Conservation (phyloP, 2,888 invertebrate species). For the Nymphalis c-album region DNA sequence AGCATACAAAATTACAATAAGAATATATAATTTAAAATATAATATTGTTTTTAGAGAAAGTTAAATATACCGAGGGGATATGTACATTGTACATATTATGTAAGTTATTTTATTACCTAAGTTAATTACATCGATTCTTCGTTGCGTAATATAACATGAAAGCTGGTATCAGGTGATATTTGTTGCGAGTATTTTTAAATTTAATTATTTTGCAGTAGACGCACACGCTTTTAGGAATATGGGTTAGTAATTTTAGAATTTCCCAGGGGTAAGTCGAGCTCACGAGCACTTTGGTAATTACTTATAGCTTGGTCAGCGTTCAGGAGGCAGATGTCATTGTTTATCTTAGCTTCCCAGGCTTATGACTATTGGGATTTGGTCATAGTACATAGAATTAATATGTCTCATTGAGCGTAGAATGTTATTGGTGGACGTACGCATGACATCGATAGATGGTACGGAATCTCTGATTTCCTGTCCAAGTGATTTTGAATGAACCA, state of each 20-base stretch:
- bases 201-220: conserved; percentile 29
- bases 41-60: not conserved
- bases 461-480: too few relatives aligned
- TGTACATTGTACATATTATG: too few relatives aligned
- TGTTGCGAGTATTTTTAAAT: conserved; percentile 25
- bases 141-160: not conserved
- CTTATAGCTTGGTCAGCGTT: conserved; percentile 35
- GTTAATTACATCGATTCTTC: not conserved
- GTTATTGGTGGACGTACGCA: not conserved
- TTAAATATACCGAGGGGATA: too few relatives aligned
- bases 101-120: not conserved
- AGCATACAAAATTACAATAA: not conserved
- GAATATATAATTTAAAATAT: not conserved
- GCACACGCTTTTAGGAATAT: conserved; percentile 34
- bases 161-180: conserved; percentile 11
- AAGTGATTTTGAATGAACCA: too few relatives aligned
- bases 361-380: conserved; percentile 26
- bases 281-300: conserved; percentile 37
- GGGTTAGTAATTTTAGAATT: conserved; percentile 37
- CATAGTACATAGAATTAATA: conserved; percentile 3
- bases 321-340: conserved; percentile 31
- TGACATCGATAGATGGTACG: not conserved
- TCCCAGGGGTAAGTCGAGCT: conserved; percentile 32
- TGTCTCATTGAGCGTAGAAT: not conserved
- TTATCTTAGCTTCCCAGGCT: conserved; percentile 27